Evolutionary conservation across 2,888 invertebrate genomes (phyloP).

Genomic region (Synergus gifuensis): DNA sequence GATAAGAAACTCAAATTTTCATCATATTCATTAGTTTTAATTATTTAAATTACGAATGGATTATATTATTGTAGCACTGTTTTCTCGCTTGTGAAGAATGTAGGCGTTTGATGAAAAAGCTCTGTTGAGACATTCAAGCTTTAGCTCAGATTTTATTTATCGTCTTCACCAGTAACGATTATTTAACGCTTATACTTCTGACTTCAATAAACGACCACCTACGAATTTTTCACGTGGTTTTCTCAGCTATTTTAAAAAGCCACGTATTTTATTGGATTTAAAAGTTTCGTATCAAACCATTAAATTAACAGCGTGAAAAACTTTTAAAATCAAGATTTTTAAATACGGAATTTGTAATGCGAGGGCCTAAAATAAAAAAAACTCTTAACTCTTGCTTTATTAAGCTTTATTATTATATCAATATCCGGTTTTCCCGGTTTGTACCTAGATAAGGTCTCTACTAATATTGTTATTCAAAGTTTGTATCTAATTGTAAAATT

Average conservation of each 20-base stretch:
- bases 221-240: slow-evolving; percentile 4
- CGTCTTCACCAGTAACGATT: background rate
- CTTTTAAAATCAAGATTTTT: too few relatives aligned
- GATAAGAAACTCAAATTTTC: too few relatives aligned
- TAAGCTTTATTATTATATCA: too few relatives aligned
- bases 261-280: background rate
- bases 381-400: too few relatives aligned
- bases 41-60: too few relatives aligned
- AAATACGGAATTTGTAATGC: too few relatives aligned
- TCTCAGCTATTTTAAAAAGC: slow-evolving; percentile 5
- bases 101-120: slow-evolving; percentile 15
- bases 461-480: too few relatives aligned
- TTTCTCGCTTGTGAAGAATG: background rate
- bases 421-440: too few relatives aligned
- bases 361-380: too few relatives aligned
- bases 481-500: too few relatives aligned
- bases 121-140: background rate
- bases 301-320: background rate
- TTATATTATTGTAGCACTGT: background rate
- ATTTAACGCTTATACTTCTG: background rate
- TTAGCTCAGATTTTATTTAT: background rate
- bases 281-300: background rate
- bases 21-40: too few relatives aligned
- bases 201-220: background rate
- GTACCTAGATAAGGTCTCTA: too few relatives aligned